Evolutionary conservation across 2,797 vertebrate genomes (phyloP).

Genomic region (Amblyraja radiata): DNA sequence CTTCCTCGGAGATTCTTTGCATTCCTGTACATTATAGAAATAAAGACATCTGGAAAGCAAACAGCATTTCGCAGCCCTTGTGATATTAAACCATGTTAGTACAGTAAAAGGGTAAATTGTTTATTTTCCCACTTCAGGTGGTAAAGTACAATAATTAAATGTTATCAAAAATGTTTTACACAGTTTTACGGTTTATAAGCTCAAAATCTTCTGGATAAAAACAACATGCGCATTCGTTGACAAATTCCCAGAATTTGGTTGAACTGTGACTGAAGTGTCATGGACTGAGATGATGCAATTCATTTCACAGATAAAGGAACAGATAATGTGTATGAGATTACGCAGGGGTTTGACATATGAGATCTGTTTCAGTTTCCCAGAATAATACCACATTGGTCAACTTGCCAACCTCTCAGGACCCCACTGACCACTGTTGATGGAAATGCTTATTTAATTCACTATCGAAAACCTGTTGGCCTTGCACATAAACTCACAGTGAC

Average conservation of each 20-base stretch:
- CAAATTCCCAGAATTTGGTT: neutral
- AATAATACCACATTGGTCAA: neutral
- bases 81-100: neutral
- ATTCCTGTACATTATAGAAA: neutral
- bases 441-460: neutral
- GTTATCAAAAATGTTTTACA: neutral
- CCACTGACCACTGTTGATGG: neutral
- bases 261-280: conserved; percentile 22
- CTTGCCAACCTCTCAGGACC: neutral
- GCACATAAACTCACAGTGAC: neutral
- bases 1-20: neutral
- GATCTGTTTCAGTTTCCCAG: neutral
- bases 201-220: conserved; percentile 3
- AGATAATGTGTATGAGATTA: neutral
- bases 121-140: neutral
- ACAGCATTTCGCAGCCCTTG: neutral
- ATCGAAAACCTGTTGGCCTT: too few relatives aligned
- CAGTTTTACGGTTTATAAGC: too few relatives aligned
- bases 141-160: neutral
- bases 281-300: neutral
- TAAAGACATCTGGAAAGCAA: neutral
- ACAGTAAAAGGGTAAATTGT: neutral
- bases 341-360: conserved; percentile 6
- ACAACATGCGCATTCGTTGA: neutral
- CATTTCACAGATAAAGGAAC: conserved; percentile 17